Evolutionary conservation across 2,797 vertebrate genomes (phyloP).

Genomic region (Platyrinchus mystaceus): DNA sequence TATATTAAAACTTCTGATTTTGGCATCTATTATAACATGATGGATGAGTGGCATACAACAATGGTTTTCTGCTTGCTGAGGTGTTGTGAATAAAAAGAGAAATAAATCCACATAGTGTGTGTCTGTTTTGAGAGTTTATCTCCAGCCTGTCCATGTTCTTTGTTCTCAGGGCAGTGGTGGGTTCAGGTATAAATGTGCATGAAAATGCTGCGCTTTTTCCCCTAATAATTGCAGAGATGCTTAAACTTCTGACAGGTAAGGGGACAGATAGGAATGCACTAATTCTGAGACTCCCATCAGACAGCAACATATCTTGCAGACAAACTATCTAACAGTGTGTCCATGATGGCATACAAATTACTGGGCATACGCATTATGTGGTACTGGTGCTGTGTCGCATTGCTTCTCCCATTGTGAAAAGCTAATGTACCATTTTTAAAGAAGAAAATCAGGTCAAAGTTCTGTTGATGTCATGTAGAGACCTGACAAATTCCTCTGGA

Average conservation of each 20-base stretch:
- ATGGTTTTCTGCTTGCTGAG: background rate
- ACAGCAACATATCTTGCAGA: background rate
- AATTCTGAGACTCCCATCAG: background rate
- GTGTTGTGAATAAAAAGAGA: background rate
- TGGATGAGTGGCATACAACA: background rate
- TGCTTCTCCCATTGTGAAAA: background rate
- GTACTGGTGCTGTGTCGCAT: background rate
- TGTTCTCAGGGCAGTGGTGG: background rate
- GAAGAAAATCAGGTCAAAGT: background rate
- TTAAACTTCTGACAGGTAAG: background rate
- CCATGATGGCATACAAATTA: background rate
- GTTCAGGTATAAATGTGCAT: background rate
- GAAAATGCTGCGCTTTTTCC: background rate
- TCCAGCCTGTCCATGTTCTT: background rate
- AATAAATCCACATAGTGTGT: background rate
- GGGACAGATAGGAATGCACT: background rate
- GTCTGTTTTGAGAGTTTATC: background rate
- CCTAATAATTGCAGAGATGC: background rate
- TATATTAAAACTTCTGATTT: slow-evolving; percentile 41
- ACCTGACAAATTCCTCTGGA: background rate
- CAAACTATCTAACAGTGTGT: background rate
- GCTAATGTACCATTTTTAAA: background rate
- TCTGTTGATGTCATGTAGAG: background rate
- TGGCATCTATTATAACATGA: slow-evolving; percentile 18
- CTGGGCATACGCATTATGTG: background rate